phyloP scores from a whole-genome alignment of 1,140 invertebrate species.

The Halyomorpha halys region DNA sequence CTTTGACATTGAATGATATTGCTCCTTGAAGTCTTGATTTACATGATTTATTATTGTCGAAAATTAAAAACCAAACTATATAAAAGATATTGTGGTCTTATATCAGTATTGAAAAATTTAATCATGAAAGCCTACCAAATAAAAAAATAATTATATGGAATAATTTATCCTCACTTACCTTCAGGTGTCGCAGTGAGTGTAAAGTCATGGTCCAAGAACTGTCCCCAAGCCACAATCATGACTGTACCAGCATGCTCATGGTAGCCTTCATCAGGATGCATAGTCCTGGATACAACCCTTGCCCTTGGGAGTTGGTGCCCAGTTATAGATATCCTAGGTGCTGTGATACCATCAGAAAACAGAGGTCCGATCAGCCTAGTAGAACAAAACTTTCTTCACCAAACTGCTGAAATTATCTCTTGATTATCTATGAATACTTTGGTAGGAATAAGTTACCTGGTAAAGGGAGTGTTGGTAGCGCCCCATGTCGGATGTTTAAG shows the following conservation, averaged over 20 bases:
- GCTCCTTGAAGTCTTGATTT: too few species aligned
- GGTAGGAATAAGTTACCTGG: constrained; percentile 45
- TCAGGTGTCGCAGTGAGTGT: constrained; percentile 77
- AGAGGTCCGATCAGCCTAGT: constrained; percentile 61
- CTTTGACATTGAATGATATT: too few species aligned
- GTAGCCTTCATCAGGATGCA: constrained; percentile 83
- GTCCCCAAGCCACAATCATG: constrained; percentile 87
- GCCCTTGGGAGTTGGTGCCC: constrained; percentile 67
- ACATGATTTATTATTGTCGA: too few species aligned
- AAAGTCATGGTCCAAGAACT: constrained; percentile 91
- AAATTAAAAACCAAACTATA: too few species aligned
- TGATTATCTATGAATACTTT: not conserved
- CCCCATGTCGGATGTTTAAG: constrained; percentile 84
- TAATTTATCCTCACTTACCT: constrained; percentile 42
- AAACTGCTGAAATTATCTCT: not conserved
- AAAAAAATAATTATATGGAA: too few species aligned
- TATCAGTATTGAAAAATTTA: too few species aligned
- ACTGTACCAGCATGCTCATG: constrained; percentile 89
- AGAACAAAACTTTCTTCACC: constrained; percentile 8
- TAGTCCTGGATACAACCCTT: constrained; percentile 72
- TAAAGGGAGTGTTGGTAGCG: constrained; percentile 69
- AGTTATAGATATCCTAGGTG: constrained; percentile 62
- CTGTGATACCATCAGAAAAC: constrained; percentile 69
- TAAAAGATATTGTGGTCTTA: too few species aligned
- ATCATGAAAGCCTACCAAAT: too few species aligned